Percentiles rank a stretch among this genome's conserved stretches.
phyloP scores from a whole-genome alignment of 2,888 invertebrate genomes.

The Drosophila yooni region DNA sequence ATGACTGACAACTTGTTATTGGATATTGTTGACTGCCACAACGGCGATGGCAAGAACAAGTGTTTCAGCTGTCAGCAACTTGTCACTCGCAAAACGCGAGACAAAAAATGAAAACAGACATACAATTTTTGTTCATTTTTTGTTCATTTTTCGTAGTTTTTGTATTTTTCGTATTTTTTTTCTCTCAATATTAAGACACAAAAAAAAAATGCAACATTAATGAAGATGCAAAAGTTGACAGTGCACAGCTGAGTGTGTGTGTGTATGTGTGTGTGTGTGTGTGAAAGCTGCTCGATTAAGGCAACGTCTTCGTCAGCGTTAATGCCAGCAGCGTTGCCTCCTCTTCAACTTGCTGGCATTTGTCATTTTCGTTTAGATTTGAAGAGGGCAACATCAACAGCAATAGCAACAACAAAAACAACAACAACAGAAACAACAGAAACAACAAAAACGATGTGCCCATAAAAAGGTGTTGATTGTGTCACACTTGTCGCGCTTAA shows the following conservation, averaged over 20 bases:
- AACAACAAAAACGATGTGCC: conserved; percentile 6
- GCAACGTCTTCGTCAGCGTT: conserved; percentile 59
- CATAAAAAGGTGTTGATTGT: conserved; percentile 80
- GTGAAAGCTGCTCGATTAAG: conserved; percentile 67
- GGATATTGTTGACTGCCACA: conserved; percentile 69
- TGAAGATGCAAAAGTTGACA: conserved; percentile 81
- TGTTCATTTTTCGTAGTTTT: background rate
- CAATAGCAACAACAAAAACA: conserved; percentile 16
- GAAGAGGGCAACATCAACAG: conserved; percentile 66
- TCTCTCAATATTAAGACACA: background rate
- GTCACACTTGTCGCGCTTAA: conserved; percentile 78
- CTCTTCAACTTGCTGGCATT: conserved; percentile 70
- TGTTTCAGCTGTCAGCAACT: conserved; percentile 56
- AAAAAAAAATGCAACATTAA: conserved; percentile 63
- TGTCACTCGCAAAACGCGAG: conserved; percentile 50
- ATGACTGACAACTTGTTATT: conserved; percentile 63
- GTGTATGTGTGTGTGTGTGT: conserved; percentile 20
- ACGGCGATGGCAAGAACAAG: conserved; percentile 29
- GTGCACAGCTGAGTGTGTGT: conserved; percentile 45
- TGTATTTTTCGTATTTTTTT: background rate
- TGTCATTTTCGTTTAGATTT: conserved; percentile 79
- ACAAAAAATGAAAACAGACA: conserved; percentile 18
- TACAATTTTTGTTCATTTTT: background rate
- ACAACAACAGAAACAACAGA: background rate
- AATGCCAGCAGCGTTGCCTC: conserved; percentile 33